Base-by-base conservation (phyloP, 2,888 invertebrate genomes). In the Drosophila leonis region DNA sequence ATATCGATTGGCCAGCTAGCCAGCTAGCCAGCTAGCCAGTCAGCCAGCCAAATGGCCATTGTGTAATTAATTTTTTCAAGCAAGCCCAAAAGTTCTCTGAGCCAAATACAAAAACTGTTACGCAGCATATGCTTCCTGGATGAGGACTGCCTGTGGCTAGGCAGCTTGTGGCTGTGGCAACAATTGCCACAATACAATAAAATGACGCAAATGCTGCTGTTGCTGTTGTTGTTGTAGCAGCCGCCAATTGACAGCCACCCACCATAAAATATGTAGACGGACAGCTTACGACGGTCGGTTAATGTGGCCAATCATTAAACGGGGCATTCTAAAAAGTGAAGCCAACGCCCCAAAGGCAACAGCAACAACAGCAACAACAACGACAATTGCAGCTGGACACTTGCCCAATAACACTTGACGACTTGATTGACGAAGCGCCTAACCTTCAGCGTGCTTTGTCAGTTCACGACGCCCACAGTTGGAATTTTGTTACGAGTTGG, bases 111-210 rank as follows among this genome's bases (percentile, higher is more conserved):
- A 56, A 35, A 35, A 64, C 33, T 52, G 18, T 72, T 86, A 88
- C 86, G 83, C 88, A 88, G 88, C 55, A n/a, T 20, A 37, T 48
- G 73, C 83, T 84, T 88, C 88, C 88, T 81, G 81, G 81, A 83
- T 78, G 83, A 83, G 84, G 83, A 88, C 83, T 84, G 83, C 83
- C 83, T 76, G 83, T 76, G 84, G 83, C 64, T 71, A 54, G 52
- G 39, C 67, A 27, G 37, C 65, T 64, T 48, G 66, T 2, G 35
- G 35, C 39, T 54, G 27, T 54, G 33, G 15, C 49, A 65, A 67
- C 57, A 66, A 44, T 41, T 55, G 66, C 42, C 20, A 5, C 20
- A 42, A 27, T n/a, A 54, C 49, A 65, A 61, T 39, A 33, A 24
- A 57, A 48, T 64, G 49, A 56, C 42, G 51, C 39, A 52, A 63